These are phyloP conservation scores for human DNA, from an alignment of 2,113 vertebrate species.

Conservation along the genomic window GRCh38 chr17:9704001-9704500, in stretches of 20 bases:
- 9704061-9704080: neutral
- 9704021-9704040: neutral
- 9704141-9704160: neutral
- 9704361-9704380: no score
- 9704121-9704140: neutral
- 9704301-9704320: neutral
- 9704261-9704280: neutral
- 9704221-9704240: neutral
- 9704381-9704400: no score
- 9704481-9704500: no score
- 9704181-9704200: neutral
- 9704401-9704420: no score
- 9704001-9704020: neutral
- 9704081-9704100: neutral
- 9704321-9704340: no score
- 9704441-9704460: no score
- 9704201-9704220: neutral
- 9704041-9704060: accelerated
- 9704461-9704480: no score
- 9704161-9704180: neutral
- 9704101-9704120: neutral
- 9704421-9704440: no score
- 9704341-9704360: no score
- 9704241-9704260: neutral
- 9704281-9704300: neutral